These are phyloP conservation scores for Litocranius walleri DNA, from an alignment of 2,113 vertebrate genomes.

Conservation along the genomic window DNA sequence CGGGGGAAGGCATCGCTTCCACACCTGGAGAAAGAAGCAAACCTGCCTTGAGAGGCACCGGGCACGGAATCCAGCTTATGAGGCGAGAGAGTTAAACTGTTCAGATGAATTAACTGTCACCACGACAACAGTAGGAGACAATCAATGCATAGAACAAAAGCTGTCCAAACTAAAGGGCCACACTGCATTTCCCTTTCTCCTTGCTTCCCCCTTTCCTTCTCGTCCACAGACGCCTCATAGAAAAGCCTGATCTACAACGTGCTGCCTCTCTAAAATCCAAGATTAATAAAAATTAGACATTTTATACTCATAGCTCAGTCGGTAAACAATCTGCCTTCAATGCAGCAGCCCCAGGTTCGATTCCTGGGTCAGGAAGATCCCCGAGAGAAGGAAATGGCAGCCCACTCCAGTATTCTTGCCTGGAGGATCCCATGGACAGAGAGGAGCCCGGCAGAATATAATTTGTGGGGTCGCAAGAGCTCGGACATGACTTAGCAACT, in stretches of 20 bases:
- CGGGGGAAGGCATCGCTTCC: background rate
- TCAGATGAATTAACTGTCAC: background rate
- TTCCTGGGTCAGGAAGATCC: background rate
- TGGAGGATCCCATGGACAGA: background rate
- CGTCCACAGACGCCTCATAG: background rate
- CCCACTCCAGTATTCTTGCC: background rate
- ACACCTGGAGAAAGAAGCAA: background rate
- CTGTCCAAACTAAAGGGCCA: background rate
- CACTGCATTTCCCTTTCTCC: background rate
- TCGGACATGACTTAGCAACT: accelerated
- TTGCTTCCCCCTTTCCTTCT: background rate
- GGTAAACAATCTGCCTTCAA: background rate
- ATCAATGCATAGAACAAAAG: background rate
- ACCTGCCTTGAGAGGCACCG: background rate
- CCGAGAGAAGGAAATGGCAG: background rate
- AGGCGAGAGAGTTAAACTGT: no score
- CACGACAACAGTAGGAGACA: background rate
- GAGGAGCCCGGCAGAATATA: no score
- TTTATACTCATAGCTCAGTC: background rate
- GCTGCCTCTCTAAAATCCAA: background rate
- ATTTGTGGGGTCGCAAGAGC: background rate
- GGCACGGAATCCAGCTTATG: background rate
- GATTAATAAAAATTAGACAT: background rate
- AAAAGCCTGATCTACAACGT: background rate
- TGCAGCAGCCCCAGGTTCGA: background rate